A percentile compares a stretch with the other conserved stretches of the same genome.
These are phyloP conservation scores for Rousettus leschenaultii DNA, from an alignment of 2,113 vertebrate species.

Conservation along the genomic window DNA sequence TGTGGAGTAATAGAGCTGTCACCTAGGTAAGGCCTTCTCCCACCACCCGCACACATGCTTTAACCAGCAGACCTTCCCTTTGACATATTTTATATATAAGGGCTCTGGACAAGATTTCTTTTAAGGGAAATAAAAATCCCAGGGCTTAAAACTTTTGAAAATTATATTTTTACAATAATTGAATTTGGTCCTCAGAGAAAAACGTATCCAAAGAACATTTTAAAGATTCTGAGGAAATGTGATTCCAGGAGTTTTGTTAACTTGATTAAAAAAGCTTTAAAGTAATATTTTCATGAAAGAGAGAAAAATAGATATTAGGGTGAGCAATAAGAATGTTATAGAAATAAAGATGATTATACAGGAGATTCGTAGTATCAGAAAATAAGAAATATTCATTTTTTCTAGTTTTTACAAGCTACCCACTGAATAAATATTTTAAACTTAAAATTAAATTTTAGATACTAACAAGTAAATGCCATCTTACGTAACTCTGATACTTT, in stretches of 20 bases:
- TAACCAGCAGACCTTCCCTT: not conserved
- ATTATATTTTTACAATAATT: not conserved
- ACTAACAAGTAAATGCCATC: not conserved
- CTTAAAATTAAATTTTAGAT: constrained; percentile 23
- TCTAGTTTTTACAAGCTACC: not conserved
- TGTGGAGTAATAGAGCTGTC: not conserved
- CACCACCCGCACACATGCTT: not conserved
- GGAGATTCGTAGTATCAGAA: not conserved
- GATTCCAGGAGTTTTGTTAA: not conserved
- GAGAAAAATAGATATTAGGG: not conserved
- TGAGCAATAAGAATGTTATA: not conserved
- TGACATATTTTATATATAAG: not conserved
- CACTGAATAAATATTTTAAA: not conserved
- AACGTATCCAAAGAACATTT: not conserved
- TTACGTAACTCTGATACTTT: not conserved
- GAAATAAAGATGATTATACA: not conserved
- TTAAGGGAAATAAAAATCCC: not conserved
- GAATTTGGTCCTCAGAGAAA: not conserved
- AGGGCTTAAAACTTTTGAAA: not conserved
- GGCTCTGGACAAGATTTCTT: not conserved
- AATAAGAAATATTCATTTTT: not conserved
- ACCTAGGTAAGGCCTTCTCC: not conserved
- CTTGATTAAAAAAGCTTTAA: not conserved
- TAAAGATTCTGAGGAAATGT: not conserved
- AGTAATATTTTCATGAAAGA: not conserved